Evolutionary conservation across 2,888 invertebrate genomes (phyloP), one percentile per base, ranked within the genome.

Genomic region (Tetrapedia diversipes): DNA sequence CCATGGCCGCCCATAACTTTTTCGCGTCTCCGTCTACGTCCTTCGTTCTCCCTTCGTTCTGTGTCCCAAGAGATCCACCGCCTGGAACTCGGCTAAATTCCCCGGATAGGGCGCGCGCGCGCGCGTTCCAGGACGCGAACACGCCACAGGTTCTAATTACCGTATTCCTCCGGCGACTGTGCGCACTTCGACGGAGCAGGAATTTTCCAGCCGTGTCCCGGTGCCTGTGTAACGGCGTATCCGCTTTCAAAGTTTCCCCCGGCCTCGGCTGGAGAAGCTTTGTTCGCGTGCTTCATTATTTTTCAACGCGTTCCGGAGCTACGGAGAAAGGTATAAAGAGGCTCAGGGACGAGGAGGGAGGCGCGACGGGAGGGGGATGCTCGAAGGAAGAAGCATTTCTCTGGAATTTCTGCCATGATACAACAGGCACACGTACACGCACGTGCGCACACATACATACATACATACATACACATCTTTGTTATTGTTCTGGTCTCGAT

Each of bases 281-380:
- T 56, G 61, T 69, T 49, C 56, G 34, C 14, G 39, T 22, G 54
- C 61, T 56, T 73, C 61, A 49, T 70, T 70, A 56, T 69, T 73
- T 61, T 49, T 61, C 70, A n/a, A 72, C 34, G 45, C 29, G 43
- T 32, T n/a, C 16, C 45, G 10, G 10, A 22, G 22, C 27, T 16
- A 24, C 14, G n/a, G 16, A 19, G 47, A 49, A 1, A 24, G 8
- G 16, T 7, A 16, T 14, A 0, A 24, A 22, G 6, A 14, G 14
- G 51, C 4, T 8, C 11, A n/a, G 11, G 11, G 11, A 4, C 19
- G 6, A 14, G 8, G 51, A 27, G 16, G 8, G 16, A 16, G 14
- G n/a, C n/a, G n/a, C n/a, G n/a, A n/a, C n/a, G n/a, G n/a, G n/a
- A n/a, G n/a, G n/a, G n/a, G n/a, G n/a, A n/a, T n/a, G n/a, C n/a